Evolutionary conservation across 1,140 invertebrate species (phyloP), one percentile per base, ranked within the genome.

Genomic region (Ceratina calcarata): DNA sequence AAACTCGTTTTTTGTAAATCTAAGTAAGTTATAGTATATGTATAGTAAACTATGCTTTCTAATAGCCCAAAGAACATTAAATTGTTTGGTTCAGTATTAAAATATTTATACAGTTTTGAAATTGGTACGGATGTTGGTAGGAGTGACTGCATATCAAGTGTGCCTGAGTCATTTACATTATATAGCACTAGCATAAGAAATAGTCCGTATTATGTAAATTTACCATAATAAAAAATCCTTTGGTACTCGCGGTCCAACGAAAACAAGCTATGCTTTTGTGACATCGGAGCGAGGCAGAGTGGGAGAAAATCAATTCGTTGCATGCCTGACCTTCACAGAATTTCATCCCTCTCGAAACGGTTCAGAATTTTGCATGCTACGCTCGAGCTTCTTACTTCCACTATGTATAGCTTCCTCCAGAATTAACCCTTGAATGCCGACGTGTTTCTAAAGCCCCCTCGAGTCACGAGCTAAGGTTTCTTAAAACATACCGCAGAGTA

Each of bases 251-350:
- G n/a, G 45, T 51, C 45, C 51, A 51, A 67, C 45, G 45, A 67
- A 67, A 67, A 67, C 65, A 67, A 24, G 45, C 45, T 10, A 4
- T 51, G 65, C 65, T 67, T 51, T 67, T 16, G 37, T 67, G 65
- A 51, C 45, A 67, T 24, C 49, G 78, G 45, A 72, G 16, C 58
- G 66, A 10, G 3, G 37, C 37, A 55, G 15, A 51, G 66, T 27
- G 71, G 78, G 79, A 51, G 66, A 85, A 85, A 88, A 90, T 90
- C 88, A 86, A 89, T 90, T 68, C 86, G 24, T 62, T 16, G 61
- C 88, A 80, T 88, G 88, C 86, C 86, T 89, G 87, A 89, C 89
- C 89, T 88, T 89, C 86, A 87, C 79, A 62, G 58, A 80, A 78
- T 69, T 68, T 64, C 78, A 53, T 78, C 73, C 86, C 79, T 86